phyloP scores from a whole-genome alignment of 2,797 vertebrate genomes.

The Muraenolepis orangiensis region DNA sequence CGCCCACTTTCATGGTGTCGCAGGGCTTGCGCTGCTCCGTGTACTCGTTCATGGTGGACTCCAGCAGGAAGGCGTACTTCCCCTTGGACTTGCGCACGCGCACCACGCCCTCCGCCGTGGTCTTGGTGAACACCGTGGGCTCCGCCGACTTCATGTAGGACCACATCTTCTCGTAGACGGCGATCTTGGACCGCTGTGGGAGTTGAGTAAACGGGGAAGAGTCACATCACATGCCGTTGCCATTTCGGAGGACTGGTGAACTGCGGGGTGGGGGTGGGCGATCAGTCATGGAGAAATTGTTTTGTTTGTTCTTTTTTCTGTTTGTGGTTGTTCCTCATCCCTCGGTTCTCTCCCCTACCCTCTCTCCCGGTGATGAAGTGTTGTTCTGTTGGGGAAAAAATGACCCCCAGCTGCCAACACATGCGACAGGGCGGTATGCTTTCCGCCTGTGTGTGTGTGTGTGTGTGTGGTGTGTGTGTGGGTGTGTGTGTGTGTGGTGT shows the following conservation, averaged over 20 bases:
- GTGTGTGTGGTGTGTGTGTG: neutral
- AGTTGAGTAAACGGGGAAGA: no score
- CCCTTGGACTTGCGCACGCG: constrained; percentile 98
- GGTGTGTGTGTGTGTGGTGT: neutral
- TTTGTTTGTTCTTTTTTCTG: no score
- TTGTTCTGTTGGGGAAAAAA: constrained; percentile 45
- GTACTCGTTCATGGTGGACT: constrained; percentile 99
- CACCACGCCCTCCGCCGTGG: constrained; percentile 93
- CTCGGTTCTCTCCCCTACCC: constrained; percentile 29
- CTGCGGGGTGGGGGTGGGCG: no score
- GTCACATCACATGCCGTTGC: no score
- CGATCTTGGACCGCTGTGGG: constrained; percentile 99
- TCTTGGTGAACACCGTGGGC: constrained; percentile 96
- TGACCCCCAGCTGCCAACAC: constrained; percentile 43
- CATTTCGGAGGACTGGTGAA: no score
- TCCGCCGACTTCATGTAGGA: constrained; percentile 99
- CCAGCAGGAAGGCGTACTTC: constrained; percentile 98
- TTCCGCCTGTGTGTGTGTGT: constrained; percentile 25
- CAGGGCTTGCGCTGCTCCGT: constrained; percentile 98
- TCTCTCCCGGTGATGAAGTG: constrained; percentile 55
- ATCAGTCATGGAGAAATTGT: no score
- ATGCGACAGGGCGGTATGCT: constrained; percentile 14
- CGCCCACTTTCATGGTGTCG: constrained; percentile 99
- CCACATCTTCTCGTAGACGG: constrained; percentile 99
- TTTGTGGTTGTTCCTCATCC: no score